A percentile compares a stretch with the other conserved stretches of the same genome.
Conservation (phyloP, 2,888 invertebrate species). For the Liopterus haemorrhoidalis region DNA sequence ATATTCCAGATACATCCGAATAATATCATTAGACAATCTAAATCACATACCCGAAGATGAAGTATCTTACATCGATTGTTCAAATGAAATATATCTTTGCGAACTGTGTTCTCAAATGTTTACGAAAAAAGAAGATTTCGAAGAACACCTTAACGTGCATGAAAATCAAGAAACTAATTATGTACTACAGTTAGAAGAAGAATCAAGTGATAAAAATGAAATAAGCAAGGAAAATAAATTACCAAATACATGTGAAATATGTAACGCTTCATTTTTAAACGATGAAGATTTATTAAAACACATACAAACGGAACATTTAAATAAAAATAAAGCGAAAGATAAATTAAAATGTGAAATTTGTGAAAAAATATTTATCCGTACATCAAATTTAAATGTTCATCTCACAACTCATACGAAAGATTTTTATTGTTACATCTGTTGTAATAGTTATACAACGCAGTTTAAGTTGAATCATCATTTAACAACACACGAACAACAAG, state of each 20-base stretch:
- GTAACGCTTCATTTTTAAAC: slow-evolving; percentile 47
- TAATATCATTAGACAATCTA: no score
- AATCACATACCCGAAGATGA: no score
- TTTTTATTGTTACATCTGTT: slow-evolving; percentile 30
- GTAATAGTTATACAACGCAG: slow-evolving; percentile 30
- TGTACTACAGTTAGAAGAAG: no score
- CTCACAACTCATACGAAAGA: slow-evolving; percentile 30
- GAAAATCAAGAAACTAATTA: background rate
- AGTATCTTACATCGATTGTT: no score
- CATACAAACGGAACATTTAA: slow-evolving; percentile 40
- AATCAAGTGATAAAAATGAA: background rate
- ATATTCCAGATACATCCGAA: no score
- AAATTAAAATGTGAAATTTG: slow-evolving; percentile 30
- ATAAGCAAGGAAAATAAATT: slow-evolving; percentile 20
- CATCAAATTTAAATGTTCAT: slow-evolving; percentile 30
- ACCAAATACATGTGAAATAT: slow-evolving; percentile 46
- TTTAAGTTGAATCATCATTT: slow-evolving; percentile 30
- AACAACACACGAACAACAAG: slow-evolving; percentile 23
- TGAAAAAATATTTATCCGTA: slow-evolving; percentile 29
- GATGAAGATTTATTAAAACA: slow-evolving; percentile 50
- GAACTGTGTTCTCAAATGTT: background rate
- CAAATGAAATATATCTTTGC: background rate
- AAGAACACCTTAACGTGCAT: background rate
- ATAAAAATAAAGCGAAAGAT: background rate
- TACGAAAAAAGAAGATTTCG: background rate